These are phyloP conservation scores for Apamea sordens DNA, from an alignment of 2,888 invertebrate genomes.

Conservation along the genomic window DNA sequence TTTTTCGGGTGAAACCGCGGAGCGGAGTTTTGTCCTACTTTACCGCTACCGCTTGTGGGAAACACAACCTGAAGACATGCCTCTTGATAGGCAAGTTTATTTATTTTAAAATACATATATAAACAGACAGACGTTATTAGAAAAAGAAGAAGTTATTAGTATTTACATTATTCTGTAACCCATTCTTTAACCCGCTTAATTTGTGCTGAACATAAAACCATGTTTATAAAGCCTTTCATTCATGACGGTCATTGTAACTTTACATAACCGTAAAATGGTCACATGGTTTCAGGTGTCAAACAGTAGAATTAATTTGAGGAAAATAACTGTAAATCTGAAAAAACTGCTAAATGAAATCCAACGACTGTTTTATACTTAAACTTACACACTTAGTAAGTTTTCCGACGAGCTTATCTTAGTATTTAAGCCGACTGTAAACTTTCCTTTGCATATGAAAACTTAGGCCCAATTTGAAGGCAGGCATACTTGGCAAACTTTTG, in stretches of 20 bases:
- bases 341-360: constrained; percentile 13
- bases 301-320: constrained; percentile 4
- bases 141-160: neutral
- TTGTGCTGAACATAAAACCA: constrained; percentile 11
- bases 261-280: constrained; percentile 43
- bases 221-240: constrained; percentile 19
- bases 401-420: neutral
- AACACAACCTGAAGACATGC: neutral
- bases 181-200: constrained; percentile 9
- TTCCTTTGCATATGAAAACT: constrained; percentile 3
- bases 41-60: no score
- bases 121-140: no score
- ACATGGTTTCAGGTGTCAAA: constrained; percentile 30
- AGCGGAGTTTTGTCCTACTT: neutral
- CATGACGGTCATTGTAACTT: constrained; percentile 22
- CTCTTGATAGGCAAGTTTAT: neutral
- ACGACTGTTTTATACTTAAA: neutral
- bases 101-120: no score
- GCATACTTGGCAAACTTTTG: constrained; percentile 11
- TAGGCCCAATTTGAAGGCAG: neutral
- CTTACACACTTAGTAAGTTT: neutral
- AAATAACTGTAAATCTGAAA: constrained; percentile 23
- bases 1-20: no score
- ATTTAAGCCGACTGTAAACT: constrained; percentile 1
- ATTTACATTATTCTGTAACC: neutral